Evolutionary conservation across 1,140 invertebrate species (phyloP).

Genomic region (Drosophila nikananu): DNA sequence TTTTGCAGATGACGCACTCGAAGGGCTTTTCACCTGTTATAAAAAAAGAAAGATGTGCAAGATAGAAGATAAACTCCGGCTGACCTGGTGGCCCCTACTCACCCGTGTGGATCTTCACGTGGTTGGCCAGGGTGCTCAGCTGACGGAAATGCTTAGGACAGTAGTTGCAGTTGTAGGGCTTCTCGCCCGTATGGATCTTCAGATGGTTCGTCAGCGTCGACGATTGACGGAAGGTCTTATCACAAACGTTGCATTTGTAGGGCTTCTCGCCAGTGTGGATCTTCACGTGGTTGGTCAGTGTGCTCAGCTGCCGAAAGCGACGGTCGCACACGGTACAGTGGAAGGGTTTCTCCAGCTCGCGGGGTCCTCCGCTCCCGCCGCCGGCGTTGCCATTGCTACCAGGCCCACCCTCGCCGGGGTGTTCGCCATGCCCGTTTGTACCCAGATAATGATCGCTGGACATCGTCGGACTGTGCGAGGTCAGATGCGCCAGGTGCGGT

Average conservation of each 20-base stretch:
- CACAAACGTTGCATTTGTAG: constrained; percentile 84
- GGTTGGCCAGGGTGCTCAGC: constrained; percentile 84
- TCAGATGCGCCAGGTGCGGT: constrained; percentile 74
- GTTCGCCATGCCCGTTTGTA: constrained; percentile 73
- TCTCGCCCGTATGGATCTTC: constrained; percentile 85
- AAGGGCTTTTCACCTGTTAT: constrained; percentile 85
- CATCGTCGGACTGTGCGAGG: constrained; percentile 72
- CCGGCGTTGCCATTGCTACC: constrained; percentile 22
- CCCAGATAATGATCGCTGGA: constrained; percentile 62
- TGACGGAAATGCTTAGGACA: constrained; percentile 85
- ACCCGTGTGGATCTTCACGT: constrained; percentile 85
- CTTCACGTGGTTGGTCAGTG: constrained; percentile 85
- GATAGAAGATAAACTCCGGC: neutral
- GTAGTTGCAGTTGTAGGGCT: constrained; percentile 84
- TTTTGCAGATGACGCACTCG: constrained; percentile 85
- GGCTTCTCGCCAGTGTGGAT: constrained; percentile 85
- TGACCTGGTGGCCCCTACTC: constrained; percentile 13
- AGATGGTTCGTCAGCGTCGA: constrained; percentile 84
- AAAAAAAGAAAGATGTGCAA: constrained; percentile 32
- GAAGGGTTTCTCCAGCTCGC: constrained; percentile 82
- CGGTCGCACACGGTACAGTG: constrained; percentile 84
- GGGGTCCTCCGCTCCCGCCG: constrained; percentile 40
- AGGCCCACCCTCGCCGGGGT: constrained; percentile 48
- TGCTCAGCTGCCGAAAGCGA: constrained; percentile 84
- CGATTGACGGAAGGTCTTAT: constrained; percentile 85